Conservation (phyloP, 2,888 invertebrate species). For the Dolichomitus sp. region DNA sequence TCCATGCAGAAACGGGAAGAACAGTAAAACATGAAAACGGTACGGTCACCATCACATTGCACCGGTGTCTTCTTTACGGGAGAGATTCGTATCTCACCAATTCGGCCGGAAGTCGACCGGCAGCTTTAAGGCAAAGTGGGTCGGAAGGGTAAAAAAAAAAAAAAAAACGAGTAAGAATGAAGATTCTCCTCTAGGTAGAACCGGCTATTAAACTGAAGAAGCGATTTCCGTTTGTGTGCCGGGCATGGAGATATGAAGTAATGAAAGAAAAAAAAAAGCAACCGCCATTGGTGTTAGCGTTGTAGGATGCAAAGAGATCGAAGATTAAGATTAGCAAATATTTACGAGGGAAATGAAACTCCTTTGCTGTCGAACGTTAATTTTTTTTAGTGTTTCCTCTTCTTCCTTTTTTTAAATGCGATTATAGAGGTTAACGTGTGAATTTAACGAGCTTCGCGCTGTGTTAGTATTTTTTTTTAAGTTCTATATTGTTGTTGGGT, state of each 20-base stretch:
- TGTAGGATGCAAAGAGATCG: background rate
- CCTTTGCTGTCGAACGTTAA: background rate
- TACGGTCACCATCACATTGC: background rate
- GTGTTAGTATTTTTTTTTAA: background rate
- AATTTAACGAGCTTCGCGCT: slow-evolving; percentile 1
- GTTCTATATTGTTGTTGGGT: background rate
- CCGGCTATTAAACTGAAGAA: slow-evolving; percentile 22
- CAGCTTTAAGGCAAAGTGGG: slow-evolving; percentile 10
- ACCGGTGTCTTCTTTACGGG: background rate
- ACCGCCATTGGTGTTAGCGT: background rate
- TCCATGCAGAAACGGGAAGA: background rate
- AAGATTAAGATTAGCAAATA: background rate
- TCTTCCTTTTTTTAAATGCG: background rate
- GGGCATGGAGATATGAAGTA: background rate
- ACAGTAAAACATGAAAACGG: slow-evolving; percentile 7
- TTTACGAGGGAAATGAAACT: background rate
- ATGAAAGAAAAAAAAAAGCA: background rate
- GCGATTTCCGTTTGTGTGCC: slow-evolving; percentile 35
- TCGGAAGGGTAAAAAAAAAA: slow-evolving; percentile 16
- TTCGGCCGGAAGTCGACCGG: slow-evolving; percentile 28
- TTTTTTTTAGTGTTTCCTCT: background rate
- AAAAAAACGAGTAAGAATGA: slow-evolving; percentile 6
- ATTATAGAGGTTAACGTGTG: background rate
- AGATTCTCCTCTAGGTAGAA: background rate
- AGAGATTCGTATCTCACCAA: slow-evolving; percentile 6